Evolutionary conservation across 2,797 vertebrate genomes (phyloP).

Genomic region (Sebastes vulpes): DNA sequence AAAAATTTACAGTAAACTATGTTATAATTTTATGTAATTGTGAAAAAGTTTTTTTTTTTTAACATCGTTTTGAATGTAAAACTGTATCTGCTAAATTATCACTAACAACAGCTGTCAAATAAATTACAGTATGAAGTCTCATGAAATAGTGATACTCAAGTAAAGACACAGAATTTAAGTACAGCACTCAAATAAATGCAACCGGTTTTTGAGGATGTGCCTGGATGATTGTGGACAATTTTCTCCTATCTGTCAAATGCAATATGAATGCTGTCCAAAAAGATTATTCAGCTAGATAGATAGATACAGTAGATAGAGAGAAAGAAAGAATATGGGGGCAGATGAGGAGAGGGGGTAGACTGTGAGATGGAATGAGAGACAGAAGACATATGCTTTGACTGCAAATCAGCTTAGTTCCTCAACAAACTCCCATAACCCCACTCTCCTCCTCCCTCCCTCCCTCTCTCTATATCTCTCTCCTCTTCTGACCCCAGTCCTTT

Average conservation of each 20-base stretch:
- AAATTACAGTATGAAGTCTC: background rate
- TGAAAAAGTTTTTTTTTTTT: background rate
- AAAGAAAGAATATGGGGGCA: background rate
- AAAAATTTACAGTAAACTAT: background rate
- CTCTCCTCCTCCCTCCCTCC: background rate
- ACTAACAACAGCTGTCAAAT: background rate
- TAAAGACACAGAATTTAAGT: background rate
- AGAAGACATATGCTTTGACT: constrained; percentile 67
- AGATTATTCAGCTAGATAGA: background rate
- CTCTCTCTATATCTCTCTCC: background rate
- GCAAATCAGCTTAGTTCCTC: constrained; percentile 73
- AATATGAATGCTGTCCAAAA: background rate
- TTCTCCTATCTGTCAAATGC: background rate
- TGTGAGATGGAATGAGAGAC: constrained; percentile 41
- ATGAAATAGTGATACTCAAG: background rate
- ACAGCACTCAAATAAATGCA: background rate
- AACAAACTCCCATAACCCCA: constrained; percentile 49
- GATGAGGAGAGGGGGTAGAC: constrained; percentile 26
- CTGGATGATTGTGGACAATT: background rate
- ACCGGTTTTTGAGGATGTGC: background rate
- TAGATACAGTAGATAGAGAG: background rate
- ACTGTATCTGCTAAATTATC: background rate
- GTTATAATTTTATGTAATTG: background rate
- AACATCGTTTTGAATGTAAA: background rate
- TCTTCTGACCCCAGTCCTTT: constrained; percentile 1